These are phyloP conservation scores for Eupeodes corollae DNA, from an alignment of 1,140 invertebrate genomes.

Conservation along the genomic window DNA sequence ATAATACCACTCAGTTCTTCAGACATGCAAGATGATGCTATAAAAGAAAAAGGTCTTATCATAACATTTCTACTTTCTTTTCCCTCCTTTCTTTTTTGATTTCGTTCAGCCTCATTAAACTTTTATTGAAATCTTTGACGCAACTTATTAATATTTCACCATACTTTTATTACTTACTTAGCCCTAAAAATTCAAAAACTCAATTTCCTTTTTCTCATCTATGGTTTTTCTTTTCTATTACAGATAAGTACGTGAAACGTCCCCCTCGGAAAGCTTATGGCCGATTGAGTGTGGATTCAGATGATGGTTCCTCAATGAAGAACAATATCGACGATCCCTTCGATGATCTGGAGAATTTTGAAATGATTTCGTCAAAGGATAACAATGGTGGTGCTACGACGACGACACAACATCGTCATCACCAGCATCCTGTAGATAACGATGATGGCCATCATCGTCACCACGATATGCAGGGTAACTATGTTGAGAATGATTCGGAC, in stretches of 20 bases:
- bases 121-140: too few species aligned
- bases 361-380: slow-evolving; percentile 28
- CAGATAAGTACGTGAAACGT: slow-evolving; percentile 35
- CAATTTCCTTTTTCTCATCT: slow-evolving; percentile 14
- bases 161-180: background rate
- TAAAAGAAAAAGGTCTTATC: too few species aligned
- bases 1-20: too few species aligned
- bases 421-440: slow-evolving; percentile 16
- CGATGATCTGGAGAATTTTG: slow-evolving; percentile 35
- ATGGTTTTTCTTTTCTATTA: slow-evolving; percentile 9
- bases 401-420: slow-evolving; percentile 3
- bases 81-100: too few species aligned
- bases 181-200: slow-evolving; percentile 10
- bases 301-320: slow-evolving; percentile 22
- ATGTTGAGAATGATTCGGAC: slow-evolving; percentile 25
- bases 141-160: background rate
- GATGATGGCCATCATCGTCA: slow-evolving; percentile 14
- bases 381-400: slow-evolving; percentile 9
- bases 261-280: slow-evolving; percentile 36
- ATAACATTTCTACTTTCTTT: too few species aligned
- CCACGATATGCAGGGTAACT: slow-evolving; percentile 21
- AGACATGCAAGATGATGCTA: too few species aligned
- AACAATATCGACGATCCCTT: slow-evolving; percentile 37
- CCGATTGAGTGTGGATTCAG: slow-evolving; percentile 27
- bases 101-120: too few species aligned